A percentile compares a stretch with the other conserved stretches of the same genome.
Evolutionary conservation across 2,888 invertebrate species (phyloP).

Genomic region (Apotomis betuletana): DNA sequence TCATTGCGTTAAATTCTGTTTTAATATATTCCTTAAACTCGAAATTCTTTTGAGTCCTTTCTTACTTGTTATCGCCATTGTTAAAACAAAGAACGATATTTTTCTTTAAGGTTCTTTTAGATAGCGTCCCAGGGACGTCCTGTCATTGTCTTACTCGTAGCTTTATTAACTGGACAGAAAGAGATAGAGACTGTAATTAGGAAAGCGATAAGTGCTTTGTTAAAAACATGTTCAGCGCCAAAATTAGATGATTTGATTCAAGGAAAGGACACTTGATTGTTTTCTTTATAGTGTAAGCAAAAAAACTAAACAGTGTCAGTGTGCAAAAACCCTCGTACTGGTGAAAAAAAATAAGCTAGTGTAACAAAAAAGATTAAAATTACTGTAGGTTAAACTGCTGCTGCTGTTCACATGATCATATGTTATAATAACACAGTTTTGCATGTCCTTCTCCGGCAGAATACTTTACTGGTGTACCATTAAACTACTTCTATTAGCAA

Average conservation of each 20-base stretch:
- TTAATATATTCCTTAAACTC: constrained; percentile 6
- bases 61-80: constrained; percentile 22
- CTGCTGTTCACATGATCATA: too few species aligned
- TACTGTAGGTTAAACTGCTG: too few species aligned
- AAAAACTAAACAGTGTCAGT: too few species aligned
- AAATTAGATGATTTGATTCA: neutral
- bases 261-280: neutral
- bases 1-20: constrained; percentile 7
- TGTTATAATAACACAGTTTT: too few species aligned
- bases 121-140: constrained; percentile 11
- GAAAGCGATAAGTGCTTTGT: constrained; percentile 27
- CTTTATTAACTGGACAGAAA: constrained; percentile 28
- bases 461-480: too few species aligned
- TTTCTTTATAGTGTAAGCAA: neutral
- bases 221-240: neutral
- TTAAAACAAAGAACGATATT: constrained; percentile 22
- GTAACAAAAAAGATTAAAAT: too few species aligned
- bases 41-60: constrained; percentile 25
- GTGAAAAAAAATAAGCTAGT: too few species aligned
- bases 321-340: too few species aligned
- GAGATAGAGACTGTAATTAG: constrained; percentile 36
- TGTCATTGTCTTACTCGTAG: constrained; percentile 21
- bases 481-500: too few species aligned
- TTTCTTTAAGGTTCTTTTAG: constrained; percentile 32
- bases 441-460: too few species aligned